Base-by-base conservation (phyloP, 2,113 vertebrate genomes). In the human (Homo sapiens) region DNA sequence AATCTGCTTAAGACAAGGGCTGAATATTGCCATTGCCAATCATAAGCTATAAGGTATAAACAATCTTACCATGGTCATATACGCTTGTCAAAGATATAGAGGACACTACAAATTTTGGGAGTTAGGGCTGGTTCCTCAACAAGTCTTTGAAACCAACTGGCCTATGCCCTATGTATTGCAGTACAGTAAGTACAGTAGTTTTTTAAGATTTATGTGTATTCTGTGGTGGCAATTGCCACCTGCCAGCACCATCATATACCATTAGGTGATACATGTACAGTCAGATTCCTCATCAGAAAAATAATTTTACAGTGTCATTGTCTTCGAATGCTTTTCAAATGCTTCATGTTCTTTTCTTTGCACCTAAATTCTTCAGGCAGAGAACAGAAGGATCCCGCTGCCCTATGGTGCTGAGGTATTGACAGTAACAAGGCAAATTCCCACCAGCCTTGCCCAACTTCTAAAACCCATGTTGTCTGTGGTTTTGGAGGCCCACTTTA, bases 11-110 rank as follows among this genome's bases (percentile, higher is more conserved):
- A 84, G 83, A 80, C 40, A 89, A 83, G 75, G 16, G 4, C 76
- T 97, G 79, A 97, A 64, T 89, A 92, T 97, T 79, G 23, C 50
- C 79, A 83, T 89, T 81, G 93, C 35, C 59, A 84, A 25, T 52
- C 73, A 27, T 90, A 68, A 93, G 27, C n/a, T 96, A 48, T 76
- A 96, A 81, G 38, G 40, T 83, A 52, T 91, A 92, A 88, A 91
- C 83, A 92, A 48, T 83, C 27, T 83, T 89, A 86, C 30, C 86
- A 73, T 70, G 25, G 23, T 68, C 48, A 91, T 75, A 61, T 57
- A 35, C 50, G 30, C 25, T 89, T 95, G 55, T 25, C 76, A 93
- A 75, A 57, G 61, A 76, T 55, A 66, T 1, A 76, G 17, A 93
- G 4, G 16, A 10, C 48, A 82, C 38, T 85, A 83, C 59, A 87